Base-by-base conservation (phyloP, 2,888 invertebrate genomes). In the Antitype chi region DNA sequence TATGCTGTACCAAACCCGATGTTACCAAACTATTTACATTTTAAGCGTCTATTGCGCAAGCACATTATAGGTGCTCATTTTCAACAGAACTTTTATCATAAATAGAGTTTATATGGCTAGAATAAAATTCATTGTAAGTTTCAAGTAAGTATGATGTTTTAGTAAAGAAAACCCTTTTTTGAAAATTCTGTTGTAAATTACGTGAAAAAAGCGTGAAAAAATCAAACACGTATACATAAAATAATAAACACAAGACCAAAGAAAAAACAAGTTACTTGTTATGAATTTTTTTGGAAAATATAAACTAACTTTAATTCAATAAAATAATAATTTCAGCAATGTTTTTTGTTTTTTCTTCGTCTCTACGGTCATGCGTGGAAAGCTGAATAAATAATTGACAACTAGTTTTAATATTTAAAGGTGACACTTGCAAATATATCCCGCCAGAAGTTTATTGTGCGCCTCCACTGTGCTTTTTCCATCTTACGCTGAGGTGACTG, bases 401-500 rank as follows among this genome's bases (percentile, higher is more conserved):
- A 73, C 83, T 88, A 87, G 80, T 86, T 70, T 85, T 91, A 91
- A 90, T 78, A 82, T 91, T 90, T 92, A 92, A 94, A 94, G 86
- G 94, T 94, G 95, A 94, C 94, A 97, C 97, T 97, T 97, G 97
- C 97, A 90, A 97, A 97, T 93, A 96, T 96, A 89, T 96, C 96
- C 91, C 97, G 88, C 97, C 97, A 97, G 95, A 96, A 97, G 96
- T 97, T 97, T 93, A 97, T 96, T 79, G 97, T 97, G 95, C 97
- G 96, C 89, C 97, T 92, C 97, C 97, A 97, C 87, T 97, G 96
- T 94, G 97, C 97, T 90, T 94, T 97, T 91, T 96, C 96, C 94
- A 92, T 94, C 89, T 97, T 97, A 89, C 95, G 92, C 85, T 96
- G 94, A 38, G 97, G 96, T 92, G 96, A 96, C 97, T 97, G 95